These are phyloP conservation scores for Microplitis deprimator DNA, from an alignment of 2,888 invertebrate species.

Conservation along the genomic window DNA sequence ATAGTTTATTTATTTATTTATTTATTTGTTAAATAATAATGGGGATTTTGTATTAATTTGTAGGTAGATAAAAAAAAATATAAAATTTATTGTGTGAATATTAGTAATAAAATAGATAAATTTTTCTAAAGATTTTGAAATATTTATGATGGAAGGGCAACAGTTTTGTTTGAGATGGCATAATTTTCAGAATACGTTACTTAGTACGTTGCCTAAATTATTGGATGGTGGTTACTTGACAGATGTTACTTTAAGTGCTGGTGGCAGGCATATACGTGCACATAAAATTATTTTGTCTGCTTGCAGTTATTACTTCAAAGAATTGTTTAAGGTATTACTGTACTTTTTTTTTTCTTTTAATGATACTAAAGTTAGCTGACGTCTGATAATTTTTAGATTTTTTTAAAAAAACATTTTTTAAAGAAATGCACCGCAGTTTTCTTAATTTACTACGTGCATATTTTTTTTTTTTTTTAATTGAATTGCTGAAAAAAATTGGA, in stretches of 20 bases:
- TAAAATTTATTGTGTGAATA: not conserved
- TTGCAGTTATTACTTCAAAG: constrained; percentile 92
- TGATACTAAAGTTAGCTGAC: too few relatives aligned
- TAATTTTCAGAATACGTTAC: constrained; percentile 82
- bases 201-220: constrained; percentile 84
- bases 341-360: constrained; percentile 16
- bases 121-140: not conserved
- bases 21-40: not conserved
- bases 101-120: too few relatives aligned
- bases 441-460: too few relatives aligned
- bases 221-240: constrained; percentile 86
- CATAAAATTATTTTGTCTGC: constrained; percentile 90
- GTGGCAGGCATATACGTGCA: constrained; percentile 86
- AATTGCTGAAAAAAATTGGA: too few relatives aligned
- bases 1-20: not conserved
- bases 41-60: not conserved
- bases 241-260: constrained; percentile 90
- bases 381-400: too few relatives aligned
- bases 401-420: too few relatives aligned
- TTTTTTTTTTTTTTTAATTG: too few relatives aligned
- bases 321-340: constrained; percentile 82
- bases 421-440: too few relatives aligned
- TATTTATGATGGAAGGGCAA: constrained; percentile 75
- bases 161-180: constrained; percentile 91
- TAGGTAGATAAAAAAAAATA: not conserved